phyloP scores from a whole-genome alignment of 2,113 vertebrate genomes.

The Pardalotus punctatus region DNA sequence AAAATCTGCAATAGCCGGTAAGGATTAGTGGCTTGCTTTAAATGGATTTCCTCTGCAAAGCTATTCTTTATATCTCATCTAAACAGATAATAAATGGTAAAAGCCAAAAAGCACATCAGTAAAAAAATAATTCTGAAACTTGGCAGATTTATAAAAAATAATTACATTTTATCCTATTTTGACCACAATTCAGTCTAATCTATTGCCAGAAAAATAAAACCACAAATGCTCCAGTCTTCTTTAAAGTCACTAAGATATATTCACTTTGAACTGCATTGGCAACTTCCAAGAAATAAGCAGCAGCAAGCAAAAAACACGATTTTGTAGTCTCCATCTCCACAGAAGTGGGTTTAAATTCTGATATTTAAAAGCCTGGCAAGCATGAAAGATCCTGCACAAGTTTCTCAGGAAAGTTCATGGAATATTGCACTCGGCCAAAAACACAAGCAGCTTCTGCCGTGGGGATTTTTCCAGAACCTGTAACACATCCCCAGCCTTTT shows the following conservation, averaged over 20 bases:
- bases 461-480: background rate
- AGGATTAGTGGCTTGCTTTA: slow-evolving; percentile 36
- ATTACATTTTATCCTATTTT: slow-evolving; percentile 45
- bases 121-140: slow-evolving; percentile 43
- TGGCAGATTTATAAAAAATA: slow-evolving; percentile 36
- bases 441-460: background rate
- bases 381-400: background rate
- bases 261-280: background rate
- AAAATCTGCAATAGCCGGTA: background rate
- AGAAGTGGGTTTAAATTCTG: background rate
- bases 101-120: slow-evolving; percentile 42
- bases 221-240: background rate
- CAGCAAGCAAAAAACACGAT: background rate
- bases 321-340: background rate
- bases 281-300: background rate
- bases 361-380: background rate
- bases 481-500: background rate
- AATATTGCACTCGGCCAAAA: background rate
- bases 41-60: slow-evolving; percentile 30
- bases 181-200: slow-evolving; percentile 6
- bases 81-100: slow-evolving; percentile 45
- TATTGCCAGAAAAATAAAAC: slow-evolving; percentile 30
- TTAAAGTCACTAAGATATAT: background rate
- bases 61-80: slow-evolving; percentile 27
- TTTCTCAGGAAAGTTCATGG: background rate